Base-by-base conservation (phyloP, 2,797 vertebrate species). In the Danionella dracula region DNA sequence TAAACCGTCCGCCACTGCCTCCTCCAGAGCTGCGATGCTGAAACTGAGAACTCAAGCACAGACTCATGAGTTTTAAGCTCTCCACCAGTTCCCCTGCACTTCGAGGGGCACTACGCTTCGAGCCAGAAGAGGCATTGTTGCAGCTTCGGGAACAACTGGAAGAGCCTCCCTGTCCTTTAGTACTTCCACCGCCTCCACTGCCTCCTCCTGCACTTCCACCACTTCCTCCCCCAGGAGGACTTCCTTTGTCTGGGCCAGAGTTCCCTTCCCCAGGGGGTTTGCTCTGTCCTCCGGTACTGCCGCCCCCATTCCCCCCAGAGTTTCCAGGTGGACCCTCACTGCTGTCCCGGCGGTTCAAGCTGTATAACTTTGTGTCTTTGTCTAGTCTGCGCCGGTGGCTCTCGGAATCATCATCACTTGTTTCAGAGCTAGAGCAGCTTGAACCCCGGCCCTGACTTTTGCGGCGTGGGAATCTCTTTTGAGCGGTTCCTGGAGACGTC, bases 361-460 rank as follows among this genome's bases (percentile, higher is more conserved):
- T 86, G 74, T 97, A 94, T 8, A 97, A 94, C 11, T 93, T 92
- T 0, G 93, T 83, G 58, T 98, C 96, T 70, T 96, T 97, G 66
- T 98, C 95, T 0, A 97, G 86, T 4, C 95, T 90, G 4, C 95
- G 85, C 0, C 94, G 88, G 74, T 95, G 90, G 29, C 93, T 97
- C 76, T 99, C 96, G 0, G 95, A 98, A 83, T 99, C 96, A 0
- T 99, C 96, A 0, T 99, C 96, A 0, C 96, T 99, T 0, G 96
- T 99, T 87, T 99, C 96, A 0, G 96, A 99, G 83, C 96, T 98
- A 42, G 95, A 98, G 77, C 96, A 99, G 0, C 95, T 97, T 0
- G 96, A 98, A 40, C 95, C 96, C 0, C 96, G 89, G 0, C 94
- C 95, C 84, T 99, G 95, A 78, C 93, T 97, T 86, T 98, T 97